These are phyloP conservation scores for Atherinosoma microstoma DNA, from an alignment of 2,797 vertebrate genomes.

Conservation along the genomic window DNA sequence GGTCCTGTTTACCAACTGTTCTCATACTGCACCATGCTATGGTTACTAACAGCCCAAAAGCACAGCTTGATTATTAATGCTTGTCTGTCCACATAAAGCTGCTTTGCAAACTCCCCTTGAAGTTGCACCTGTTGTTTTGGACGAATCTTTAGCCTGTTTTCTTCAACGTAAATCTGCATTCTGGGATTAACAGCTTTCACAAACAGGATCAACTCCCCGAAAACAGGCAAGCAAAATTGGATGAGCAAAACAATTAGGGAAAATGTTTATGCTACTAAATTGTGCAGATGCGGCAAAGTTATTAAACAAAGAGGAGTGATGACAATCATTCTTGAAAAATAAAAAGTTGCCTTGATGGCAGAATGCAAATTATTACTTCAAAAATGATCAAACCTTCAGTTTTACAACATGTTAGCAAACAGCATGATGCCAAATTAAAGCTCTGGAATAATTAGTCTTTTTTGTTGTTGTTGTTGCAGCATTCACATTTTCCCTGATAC, in stretches of 20 bases:
- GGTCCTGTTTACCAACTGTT: background rate
- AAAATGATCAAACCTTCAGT: background rate
- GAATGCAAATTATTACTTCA: background rate
- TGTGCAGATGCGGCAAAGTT: background rate
- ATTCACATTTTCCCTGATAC: background rate
- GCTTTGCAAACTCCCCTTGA: background rate
- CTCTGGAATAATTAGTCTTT: background rate
- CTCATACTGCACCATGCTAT: background rate
- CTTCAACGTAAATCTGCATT: slow-evolving; percentile 8
- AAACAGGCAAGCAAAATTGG: slow-evolving; percentile 36
- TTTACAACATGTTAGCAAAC: background rate
- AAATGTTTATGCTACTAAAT: background rate
- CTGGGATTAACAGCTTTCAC: slow-evolving; percentile 34
- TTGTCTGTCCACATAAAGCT: slow-evolving; percentile 15
- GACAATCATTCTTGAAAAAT: background rate
- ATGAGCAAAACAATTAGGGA: background rate
- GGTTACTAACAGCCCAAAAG: background rate
- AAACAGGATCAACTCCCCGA: slow-evolving; percentile 34
- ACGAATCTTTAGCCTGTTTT: slow-evolving; percentile 19
- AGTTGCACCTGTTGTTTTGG: slow-evolving; percentile 24
- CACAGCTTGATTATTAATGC: background rate
- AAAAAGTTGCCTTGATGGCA: background rate
- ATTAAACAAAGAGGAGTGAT: background rate
- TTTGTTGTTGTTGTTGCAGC: background rate
- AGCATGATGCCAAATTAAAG: background rate